phyloP scores from a whole-genome alignment of 2,113 vertebrate species.

The Numenius arquata region DNA sequence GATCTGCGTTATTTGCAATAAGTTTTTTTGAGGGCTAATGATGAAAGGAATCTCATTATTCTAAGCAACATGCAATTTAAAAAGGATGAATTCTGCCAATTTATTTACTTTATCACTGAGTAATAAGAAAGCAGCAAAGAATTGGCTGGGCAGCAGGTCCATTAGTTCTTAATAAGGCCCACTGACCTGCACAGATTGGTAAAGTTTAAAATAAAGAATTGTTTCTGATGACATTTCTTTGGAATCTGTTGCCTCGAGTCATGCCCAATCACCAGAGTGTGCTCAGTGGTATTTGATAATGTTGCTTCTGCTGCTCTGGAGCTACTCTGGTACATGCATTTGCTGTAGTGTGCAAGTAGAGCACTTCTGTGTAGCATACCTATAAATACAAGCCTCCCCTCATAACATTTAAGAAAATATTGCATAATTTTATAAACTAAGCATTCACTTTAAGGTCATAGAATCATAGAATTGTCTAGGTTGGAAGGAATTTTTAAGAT shows the following conservation, averaged over 20 bases:
- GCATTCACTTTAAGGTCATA: not conserved
- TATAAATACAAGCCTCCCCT: not conserved
- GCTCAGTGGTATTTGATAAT: constrained; percentile 70
- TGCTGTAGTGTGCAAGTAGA: not conserved
- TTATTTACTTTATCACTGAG: constrained; percentile 40
- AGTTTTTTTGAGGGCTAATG: constrained; percentile 15
- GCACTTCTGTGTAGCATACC: not conserved
- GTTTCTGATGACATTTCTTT: constrained; percentile 69
- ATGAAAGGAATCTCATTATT: constrained; percentile 58
- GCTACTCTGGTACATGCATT: not conserved
- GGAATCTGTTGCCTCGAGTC: constrained; percentile 44
- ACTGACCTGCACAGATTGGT: constrained; percentile 6
- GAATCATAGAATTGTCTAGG: no score
- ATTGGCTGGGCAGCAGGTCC: not conserved
- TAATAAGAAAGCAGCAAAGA: constrained; percentile 10
- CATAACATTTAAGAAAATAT: not conserved
- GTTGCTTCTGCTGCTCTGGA: not conserved
- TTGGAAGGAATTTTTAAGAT: no score
- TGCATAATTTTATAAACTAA: not conserved
- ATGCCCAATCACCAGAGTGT: not conserved
- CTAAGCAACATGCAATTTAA: constrained; percentile 24
- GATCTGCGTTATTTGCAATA: constrained; percentile 5
- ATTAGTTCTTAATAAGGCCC: constrained; percentile 16
- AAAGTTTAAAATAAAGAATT: constrained; percentile 47
- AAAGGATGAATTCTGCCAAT: constrained; percentile 31